A percentile compares a stretch with the other conserved stretches of the same genome.
These are phyloP conservation scores for Maconellicoccus hirsutus DNA, from an alignment of 1,140 invertebrate genomes.

Conservation along the genomic window DNA sequence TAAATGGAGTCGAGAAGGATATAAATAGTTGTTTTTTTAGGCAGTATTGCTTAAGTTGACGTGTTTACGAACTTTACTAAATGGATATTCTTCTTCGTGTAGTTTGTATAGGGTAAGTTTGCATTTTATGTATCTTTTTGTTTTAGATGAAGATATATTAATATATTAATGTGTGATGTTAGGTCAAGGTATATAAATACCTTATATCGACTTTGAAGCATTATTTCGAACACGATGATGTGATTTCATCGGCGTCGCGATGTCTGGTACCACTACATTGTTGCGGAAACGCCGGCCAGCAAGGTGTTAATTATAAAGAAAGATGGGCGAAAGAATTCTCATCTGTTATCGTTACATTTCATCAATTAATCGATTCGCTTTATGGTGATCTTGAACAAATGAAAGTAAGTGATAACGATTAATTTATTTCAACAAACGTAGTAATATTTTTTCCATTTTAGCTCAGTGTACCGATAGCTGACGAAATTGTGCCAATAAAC, in stretches of 20 bases:
- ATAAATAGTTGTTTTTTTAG: slow-evolving; percentile 2
- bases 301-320: not conserved
- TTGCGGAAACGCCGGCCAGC: not conserved
- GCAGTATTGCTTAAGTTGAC: not conserved
- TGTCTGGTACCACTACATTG: not conserved
- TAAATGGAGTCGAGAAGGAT: not conserved
- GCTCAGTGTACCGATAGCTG: too few relatives aligned
- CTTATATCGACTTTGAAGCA: not conserved
- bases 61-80: not conserved
- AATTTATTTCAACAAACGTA: too few relatives aligned
- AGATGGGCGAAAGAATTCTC: not conserved
- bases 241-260: not conserved
- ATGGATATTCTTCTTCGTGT: not conserved
- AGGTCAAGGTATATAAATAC: not conserved
- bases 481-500: not conserved
- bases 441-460: too few relatives aligned
- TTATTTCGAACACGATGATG: not conserved
- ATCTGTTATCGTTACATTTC: not conserved
- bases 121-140: not conserved
- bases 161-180: too few relatives aligned
- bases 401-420: not conserved
- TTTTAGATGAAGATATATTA: too few relatives aligned
- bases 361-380: not conserved
- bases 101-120: not conserved
- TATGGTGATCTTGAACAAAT: not conserved